phyloP scores from a whole-genome alignment of 2,888 invertebrate genomes.

The Brenthis ino region DNA sequence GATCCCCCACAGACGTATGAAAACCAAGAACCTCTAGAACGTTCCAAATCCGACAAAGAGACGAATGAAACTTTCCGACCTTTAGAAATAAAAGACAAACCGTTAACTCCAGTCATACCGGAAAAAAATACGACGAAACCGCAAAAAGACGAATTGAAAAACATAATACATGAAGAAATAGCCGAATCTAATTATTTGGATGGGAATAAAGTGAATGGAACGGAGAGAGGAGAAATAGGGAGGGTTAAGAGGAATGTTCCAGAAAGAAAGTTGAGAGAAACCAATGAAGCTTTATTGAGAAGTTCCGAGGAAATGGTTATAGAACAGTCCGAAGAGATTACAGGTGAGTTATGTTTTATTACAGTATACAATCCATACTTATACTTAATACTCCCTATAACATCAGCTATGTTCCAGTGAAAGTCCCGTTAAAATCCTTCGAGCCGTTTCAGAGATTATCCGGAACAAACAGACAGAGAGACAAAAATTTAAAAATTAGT shows the following conservation, averaged over 20 bases:
- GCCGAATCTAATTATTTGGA: slow-evolving; percentile 63
- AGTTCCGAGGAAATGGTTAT: slow-evolving; percentile 66
- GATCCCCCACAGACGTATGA: slow-evolving; percentile 71
- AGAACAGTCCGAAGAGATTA: slow-evolving; percentile 56
- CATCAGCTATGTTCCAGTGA: too few species aligned
- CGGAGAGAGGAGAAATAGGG: slow-evolving; percentile 42
- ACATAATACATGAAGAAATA: slow-evolving; percentile 57
- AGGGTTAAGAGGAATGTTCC: slow-evolving; percentile 36
- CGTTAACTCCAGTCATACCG: slow-evolving; percentile 56
- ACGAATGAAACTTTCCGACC: slow-evolving; percentile 64
- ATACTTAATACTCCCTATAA: not conserved
- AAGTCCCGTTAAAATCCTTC: too few species aligned
- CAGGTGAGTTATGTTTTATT: slow-evolving; percentile 47
- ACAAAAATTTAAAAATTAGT: too few species aligned
- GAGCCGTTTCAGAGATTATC: too few species aligned
- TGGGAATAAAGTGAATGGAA: slow-evolving; percentile 56
- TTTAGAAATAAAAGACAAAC: slow-evolving; percentile 61
- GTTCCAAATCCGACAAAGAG: slow-evolving; percentile 64
- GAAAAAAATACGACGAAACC: slow-evolving; percentile 60
- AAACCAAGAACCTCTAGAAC: slow-evolving; percentile 66
- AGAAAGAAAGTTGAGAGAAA: slow-evolving; percentile 51
- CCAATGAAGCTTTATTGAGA: slow-evolving; percentile 53
- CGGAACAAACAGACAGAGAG: too few species aligned
- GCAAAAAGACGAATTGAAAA: slow-evolving; percentile 57
- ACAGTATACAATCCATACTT: too few species aligned